Base-by-base conservation (phyloP, 2,888 invertebrate genomes). In the Drosophila algonquin region DNA sequence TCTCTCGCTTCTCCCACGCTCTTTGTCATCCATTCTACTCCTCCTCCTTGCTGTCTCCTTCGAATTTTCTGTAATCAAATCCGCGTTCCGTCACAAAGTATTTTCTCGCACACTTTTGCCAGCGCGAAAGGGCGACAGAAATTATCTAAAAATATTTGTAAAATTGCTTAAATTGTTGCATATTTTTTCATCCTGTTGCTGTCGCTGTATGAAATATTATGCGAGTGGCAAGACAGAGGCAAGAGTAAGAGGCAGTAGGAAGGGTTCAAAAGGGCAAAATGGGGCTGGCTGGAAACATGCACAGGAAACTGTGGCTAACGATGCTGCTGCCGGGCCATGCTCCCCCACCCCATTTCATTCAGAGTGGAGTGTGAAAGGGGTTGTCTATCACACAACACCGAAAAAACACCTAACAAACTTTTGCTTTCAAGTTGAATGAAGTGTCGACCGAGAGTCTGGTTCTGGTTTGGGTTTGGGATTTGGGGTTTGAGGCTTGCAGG, bases 251-350 rank as follows among this genome's bases (percentile, higher is more conserved):
- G 52, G 48, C n/a, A 59, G 40, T 67, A 79, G 79, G 82, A 86
- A 76, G 83, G 83, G 71, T 83, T 73, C 75, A 83, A 83, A 77
- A 56, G 75, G 75, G 62, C 58, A 71, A 62, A 70, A 14, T 1
- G 7, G 40, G 40, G n/a, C 40, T 40, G 40, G 6, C 40, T 40
- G 40, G 40, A 2, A 75, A 59, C 83, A 83, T 83, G 87, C 81
- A 83, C 83, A 86, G 83, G 83, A 83, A 87, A 72, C 87, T 83
- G 83, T 81, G 83, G 87, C 83, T 83, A 83, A 83, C 83, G 83
- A 83, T 79, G 81, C 77, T 45, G 35, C 35, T 35, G 35, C 35
- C 5, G 12, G 35, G 35, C 12, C 35, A 35, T 12, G 35, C 35
- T 12, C 35, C 35, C 4, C 35, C 35, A 35, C 14, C 12, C 35